Conservation (phyloP, 2,888 invertebrate species). For the Salticus scenicus region DNA sequence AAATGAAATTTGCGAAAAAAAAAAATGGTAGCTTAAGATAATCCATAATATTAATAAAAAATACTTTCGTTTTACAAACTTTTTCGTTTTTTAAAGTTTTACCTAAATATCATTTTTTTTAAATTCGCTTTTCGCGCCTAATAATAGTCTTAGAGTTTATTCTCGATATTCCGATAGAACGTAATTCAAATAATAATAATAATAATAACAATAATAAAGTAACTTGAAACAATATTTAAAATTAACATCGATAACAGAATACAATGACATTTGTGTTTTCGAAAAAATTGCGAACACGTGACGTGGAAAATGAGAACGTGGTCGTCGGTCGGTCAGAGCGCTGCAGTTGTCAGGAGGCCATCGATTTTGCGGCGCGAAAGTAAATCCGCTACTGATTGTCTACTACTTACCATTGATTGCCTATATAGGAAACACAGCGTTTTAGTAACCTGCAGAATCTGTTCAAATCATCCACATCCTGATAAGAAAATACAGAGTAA, state of each 20-base stretch:
- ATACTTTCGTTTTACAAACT: too few species aligned
- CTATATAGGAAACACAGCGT: background rate
- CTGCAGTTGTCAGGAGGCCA: conserved; percentile 8
- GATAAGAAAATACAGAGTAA: background rate
- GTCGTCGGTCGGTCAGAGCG: background rate
- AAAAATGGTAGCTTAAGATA: too few species aligned
- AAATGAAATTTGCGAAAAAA: too few species aligned
- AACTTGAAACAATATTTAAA: background rate
- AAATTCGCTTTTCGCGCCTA: too few species aligned
- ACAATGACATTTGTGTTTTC: background rate
- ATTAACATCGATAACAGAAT: background rate
- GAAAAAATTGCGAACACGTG: background rate
- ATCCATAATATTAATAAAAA: too few species aligned
- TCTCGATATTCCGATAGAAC: too few species aligned
- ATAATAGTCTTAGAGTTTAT: too few species aligned
- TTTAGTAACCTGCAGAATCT: background rate
- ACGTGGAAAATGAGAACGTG: conserved; percentile 11
- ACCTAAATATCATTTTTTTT: too few species aligned
- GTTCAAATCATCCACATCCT: background rate
- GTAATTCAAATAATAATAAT: too few species aligned
- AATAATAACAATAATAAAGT: background rate
- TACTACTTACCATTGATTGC: conserved; percentile 2
- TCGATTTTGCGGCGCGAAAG: conserved; percentile 7
- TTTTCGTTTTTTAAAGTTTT: too few species aligned
- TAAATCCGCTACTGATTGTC: background rate